Percentiles rank a stretch among this genome's conserved stretches.
These are phyloP conservation scores for Marcusenius ussheri DNA, from an alignment of 2,113 vertebrate genomes.

Conservation along the genomic window DNA sequence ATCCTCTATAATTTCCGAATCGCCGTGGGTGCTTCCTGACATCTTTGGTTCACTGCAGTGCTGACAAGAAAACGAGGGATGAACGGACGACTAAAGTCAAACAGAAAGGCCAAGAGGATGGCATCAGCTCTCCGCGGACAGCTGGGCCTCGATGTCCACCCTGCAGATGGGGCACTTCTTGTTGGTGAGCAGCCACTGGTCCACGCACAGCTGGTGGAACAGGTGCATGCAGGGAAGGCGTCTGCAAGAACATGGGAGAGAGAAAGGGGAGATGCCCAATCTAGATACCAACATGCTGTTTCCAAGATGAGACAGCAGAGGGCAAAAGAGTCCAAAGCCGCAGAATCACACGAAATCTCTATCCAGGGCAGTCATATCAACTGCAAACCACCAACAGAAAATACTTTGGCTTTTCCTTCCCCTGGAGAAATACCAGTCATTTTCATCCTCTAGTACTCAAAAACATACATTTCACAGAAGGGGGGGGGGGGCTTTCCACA, in stretches of 20 bases:
- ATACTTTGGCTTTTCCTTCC: background rate
- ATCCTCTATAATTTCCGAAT: constrained; percentile 47
- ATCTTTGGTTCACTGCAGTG: constrained; percentile 99
- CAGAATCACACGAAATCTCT: background rate
- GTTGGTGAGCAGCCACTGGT: constrained; percentile 98
- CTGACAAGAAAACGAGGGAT: constrained; percentile 67
- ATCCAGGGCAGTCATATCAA: background rate
- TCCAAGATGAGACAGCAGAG: constrained; percentile 38
- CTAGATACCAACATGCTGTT: background rate
- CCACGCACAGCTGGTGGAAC: constrained; percentile 98
- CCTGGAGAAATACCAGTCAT: background rate
- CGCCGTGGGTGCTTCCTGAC: constrained; percentile 89
- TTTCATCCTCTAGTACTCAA: background rate
- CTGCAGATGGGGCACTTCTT: constrained; percentile 99
- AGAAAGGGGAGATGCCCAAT: background rate
- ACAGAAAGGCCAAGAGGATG: constrained; percentile 31
- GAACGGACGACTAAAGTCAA: constrained; percentile 58
- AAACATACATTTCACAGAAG: background rate
- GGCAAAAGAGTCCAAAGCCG: constrained; percentile 34
- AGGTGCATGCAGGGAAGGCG: constrained; percentile 99
- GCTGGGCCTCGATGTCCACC: constrained; percentile 99
- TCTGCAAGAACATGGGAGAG: constrained; percentile 51
- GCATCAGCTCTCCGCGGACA: constrained; percentile 98
- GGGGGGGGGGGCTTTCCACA: background rate
- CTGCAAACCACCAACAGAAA: background rate